A percentile compares a stretch with the other conserved stretches of the same genome.
phyloP scores from a whole-genome alignment of 1,140 invertebrate genomes.

The Parapsyche elsis region DNA sequence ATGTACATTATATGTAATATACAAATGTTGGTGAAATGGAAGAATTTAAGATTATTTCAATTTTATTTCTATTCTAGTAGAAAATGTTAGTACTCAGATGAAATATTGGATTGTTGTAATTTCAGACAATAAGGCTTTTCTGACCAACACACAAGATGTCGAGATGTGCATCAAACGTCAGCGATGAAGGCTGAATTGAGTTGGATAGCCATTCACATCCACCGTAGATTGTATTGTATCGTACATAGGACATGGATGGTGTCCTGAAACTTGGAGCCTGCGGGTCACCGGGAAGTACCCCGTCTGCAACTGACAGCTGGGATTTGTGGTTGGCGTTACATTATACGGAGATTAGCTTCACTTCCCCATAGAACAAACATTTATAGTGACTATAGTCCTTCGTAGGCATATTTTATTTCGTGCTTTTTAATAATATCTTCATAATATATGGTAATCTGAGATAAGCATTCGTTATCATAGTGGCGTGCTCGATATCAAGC shows the following conservation, averaged over 20 bases:
- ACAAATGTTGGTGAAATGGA: too few species aligned
- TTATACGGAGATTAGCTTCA: conserved; percentile 47
- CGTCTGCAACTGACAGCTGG: conserved; percentile 47
- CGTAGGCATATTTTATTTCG: too few species aligned
- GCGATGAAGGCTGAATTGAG: background rate
- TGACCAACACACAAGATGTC: background rate
- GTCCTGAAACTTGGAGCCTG: background rate
- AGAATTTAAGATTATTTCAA: too few species aligned
- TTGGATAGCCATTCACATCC: background rate
- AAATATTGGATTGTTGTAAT: too few species aligned
- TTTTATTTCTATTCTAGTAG: too few species aligned
- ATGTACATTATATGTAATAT: too few species aligned
- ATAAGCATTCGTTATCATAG: too few species aligned
- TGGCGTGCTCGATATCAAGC: too few species aligned
- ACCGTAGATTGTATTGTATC: background rate
- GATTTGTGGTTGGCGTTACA: conserved; percentile 49
- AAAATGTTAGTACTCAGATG: too few species aligned
- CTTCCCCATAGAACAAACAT: background rate
- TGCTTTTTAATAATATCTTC: too few species aligned
- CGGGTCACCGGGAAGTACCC: background rate
- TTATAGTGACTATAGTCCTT: too few species aligned
- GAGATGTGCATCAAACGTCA: background rate
- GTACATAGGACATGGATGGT: background rate
- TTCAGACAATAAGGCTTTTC: background rate
- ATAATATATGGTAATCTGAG: too few species aligned